phyloP scores from a whole-genome alignment of 2,888 invertebrate genomes.

The Nymphalis c-album region DNA sequence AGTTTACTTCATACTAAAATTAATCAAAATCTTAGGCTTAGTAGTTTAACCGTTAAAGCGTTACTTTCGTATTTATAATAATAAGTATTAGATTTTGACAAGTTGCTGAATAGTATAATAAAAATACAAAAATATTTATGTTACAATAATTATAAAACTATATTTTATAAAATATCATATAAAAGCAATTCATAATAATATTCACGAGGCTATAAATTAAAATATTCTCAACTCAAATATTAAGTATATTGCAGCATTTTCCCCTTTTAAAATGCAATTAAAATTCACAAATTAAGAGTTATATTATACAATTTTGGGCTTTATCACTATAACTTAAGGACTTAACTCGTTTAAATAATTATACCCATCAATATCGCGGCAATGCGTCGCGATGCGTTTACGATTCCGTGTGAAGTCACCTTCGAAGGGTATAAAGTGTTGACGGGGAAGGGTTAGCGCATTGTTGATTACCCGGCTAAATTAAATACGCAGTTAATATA shows the following conservation, averaged over 20 bases:
- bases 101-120: too few species aligned
- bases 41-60: too few species aligned
- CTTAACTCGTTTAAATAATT: background rate
- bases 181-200: too few species aligned
- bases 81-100: too few species aligned
- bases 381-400: constrained; percentile 14
- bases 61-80: too few species aligned
- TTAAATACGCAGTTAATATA: constrained; percentile 29
- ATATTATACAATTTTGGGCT: background rate
- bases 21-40: too few species aligned
- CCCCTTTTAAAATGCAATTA: background rate
- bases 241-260: background rate
- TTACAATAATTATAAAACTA: too few species aligned
- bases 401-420: constrained; percentile 23
- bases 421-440: constrained; percentile 23
- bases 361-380: constrained; percentile 7
- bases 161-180: too few species aligned
- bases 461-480: constrained; percentile 32
- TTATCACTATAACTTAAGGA: background rate
- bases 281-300: background rate
- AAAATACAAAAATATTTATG: too few species aligned
- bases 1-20: too few species aligned
- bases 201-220: background rate
- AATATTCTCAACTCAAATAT: background rate
- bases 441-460: constrained; percentile 18